Conservation (phyloP, 2,113 vertebrate species). For the Hippopotamus amphibius region DNA sequence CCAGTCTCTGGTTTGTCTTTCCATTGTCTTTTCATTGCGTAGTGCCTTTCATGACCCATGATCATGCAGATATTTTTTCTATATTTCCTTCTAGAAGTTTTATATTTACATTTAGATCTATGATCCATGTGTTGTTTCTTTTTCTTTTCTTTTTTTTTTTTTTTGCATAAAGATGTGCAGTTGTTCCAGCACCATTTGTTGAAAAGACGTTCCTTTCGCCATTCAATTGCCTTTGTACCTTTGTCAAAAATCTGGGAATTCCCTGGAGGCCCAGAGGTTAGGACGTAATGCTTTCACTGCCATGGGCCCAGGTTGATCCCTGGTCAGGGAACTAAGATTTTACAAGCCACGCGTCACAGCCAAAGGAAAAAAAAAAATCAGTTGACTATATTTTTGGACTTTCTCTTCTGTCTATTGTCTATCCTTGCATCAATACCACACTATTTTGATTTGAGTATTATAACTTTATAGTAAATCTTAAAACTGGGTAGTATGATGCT, state of each 20-base stretch:
- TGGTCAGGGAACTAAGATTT: not conserved
- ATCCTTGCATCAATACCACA: not conserved
- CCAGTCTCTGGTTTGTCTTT: not conserved
- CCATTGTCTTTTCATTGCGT: constrained; percentile 9
- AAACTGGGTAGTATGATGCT: not conserved
- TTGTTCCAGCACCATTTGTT: not conserved
- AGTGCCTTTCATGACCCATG: not conserved
- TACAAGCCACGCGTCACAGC: not conserved
- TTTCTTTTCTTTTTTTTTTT: not conserved
- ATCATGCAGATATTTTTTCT: not conserved
- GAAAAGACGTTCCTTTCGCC: constrained; percentile 3
- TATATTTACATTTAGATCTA: not conserved
- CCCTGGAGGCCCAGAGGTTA: not conserved
- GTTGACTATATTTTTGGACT: not conserved
- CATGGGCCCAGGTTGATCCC: not conserved
- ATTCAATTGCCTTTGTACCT: not conserved
- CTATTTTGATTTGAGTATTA: constrained; percentile 3
- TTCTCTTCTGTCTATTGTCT: not conserved
- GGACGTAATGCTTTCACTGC: not conserved
- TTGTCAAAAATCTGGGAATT: not conserved
- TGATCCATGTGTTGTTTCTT: not conserved
- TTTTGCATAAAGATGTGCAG: not conserved
- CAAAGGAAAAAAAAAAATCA: not conserved
- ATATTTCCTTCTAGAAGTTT: not conserved
- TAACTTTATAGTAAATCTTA: constrained; percentile 9